phyloP scores from a whole-genome alignment of 1,140 invertebrate species.

The Aphidius gifuensis region DNA sequence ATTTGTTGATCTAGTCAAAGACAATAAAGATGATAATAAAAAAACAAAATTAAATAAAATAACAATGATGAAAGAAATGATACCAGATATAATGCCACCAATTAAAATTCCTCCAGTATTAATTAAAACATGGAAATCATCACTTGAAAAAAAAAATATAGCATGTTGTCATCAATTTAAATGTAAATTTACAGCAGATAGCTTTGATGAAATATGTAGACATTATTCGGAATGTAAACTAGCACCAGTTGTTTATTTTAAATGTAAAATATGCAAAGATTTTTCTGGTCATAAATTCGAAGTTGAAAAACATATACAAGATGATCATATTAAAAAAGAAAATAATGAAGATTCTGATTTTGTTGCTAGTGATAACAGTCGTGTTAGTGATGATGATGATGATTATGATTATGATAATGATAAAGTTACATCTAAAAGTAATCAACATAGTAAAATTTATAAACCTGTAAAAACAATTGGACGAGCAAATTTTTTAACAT shows the following conservation, averaged over 20 bases:
- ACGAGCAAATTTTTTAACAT: slow-evolving; percentile 29
- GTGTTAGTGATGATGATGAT: slow-evolving; percentile 11
- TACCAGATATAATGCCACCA: slow-evolving; percentile 20
- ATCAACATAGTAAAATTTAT: neutral
- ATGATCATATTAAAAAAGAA: slow-evolving; percentile 32
- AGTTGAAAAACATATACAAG: slow-evolving; percentile 35
- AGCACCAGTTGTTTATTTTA: slow-evolving; percentile 29
- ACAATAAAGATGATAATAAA: slow-evolving; percentile 22
- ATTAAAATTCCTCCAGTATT: slow-evolving; percentile 37
- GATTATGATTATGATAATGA: neutral
- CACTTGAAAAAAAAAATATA: slow-evolving; percentile 28
- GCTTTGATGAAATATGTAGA: slow-evolving; percentile 36
- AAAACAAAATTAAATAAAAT: slow-evolving; percentile 18
- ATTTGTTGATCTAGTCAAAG: slow-evolving; percentile 37
- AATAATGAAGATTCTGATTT: slow-evolving; percentile 28
- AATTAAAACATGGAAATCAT: slow-evolving; percentile 38
- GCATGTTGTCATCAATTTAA: slow-evolving; percentile 38
- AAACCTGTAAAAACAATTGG: neutral
- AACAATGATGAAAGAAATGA: slow-evolving; percentile 21
- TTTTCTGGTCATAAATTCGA: slow-evolving; percentile 28
- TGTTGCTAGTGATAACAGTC: slow-evolving; percentile 19
- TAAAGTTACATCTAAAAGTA: neutral
- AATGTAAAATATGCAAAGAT: slow-evolving; percentile 46
- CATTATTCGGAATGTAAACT: slow-evolving; percentile 45
- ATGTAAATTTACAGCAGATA: slow-evolving; percentile 34